A percentile compares a stretch with the other conserved stretches of the same genome.
Conservation (phyloP, 2,113 vertebrate species). For the Xyliphius kryptos region DNA sequence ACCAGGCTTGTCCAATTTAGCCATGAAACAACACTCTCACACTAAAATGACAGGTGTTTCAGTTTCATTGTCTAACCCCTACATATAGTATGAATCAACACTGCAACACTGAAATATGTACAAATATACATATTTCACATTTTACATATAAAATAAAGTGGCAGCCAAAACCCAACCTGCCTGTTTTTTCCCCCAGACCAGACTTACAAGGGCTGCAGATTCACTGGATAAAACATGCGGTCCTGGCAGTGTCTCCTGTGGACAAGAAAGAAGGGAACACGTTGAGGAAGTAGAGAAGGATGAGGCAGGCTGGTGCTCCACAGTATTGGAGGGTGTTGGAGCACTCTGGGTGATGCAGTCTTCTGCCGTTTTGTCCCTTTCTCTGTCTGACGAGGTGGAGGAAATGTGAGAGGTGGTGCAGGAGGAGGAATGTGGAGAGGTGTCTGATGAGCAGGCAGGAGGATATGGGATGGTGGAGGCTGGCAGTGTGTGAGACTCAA, state of each 20-base stretch:
- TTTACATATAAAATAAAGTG: too few relatives aligned
- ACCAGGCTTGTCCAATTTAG: too few relatives aligned
- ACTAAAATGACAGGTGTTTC: too few relatives aligned
- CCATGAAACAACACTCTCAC: too few relatives aligned
- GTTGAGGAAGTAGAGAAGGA: conserved; percentile 47
- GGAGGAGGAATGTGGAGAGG: conserved; percentile 64
- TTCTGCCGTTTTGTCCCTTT: conserved; percentile 43
- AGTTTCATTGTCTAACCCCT: too few relatives aligned
- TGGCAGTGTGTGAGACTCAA: conserved; percentile 54
- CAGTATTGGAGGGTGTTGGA: conserved; percentile 32
- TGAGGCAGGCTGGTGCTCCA: conserved; percentile 53
- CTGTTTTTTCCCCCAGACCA: too few relatives aligned
- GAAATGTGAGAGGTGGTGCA: conserved; percentile 63
- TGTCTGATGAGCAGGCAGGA: conserved; percentile 65
- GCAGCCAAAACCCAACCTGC: too few relatives aligned
- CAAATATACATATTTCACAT: too few relatives aligned
- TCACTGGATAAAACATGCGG: conserved; percentile 59
- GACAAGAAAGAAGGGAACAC: conserved; percentile 43
- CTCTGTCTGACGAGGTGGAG: conserved; percentile 61
- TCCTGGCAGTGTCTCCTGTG: conserved; percentile 44
- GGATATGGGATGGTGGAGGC: conserved; percentile 50
- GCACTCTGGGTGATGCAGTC: conserved; percentile 2
- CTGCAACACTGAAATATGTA: too few relatives aligned
- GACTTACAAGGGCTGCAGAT: conserved; percentile 65
- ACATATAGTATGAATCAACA: too few relatives aligned